These are phyloP conservation scores for Struthidea cinerea DNA, from an alignment of 2,113 vertebrate genomes.

Conservation along the genomic window DNA sequence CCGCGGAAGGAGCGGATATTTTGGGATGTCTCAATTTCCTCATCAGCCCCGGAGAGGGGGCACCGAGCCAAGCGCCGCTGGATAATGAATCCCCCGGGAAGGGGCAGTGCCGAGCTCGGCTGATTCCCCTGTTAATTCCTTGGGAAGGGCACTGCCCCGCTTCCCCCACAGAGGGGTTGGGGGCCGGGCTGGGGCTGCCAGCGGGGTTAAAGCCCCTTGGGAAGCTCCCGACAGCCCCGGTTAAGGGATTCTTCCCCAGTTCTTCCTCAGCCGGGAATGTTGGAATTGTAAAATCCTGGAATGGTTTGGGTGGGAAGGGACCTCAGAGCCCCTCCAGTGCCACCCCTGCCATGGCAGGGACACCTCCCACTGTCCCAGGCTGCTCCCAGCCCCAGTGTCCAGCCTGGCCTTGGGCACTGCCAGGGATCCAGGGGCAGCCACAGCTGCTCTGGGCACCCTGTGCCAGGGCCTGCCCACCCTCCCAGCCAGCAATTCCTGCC, in stretches of 20 bases:
- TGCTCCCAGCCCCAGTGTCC: not conserved
- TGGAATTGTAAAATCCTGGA: not conserved
- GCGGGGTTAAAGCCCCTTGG: accelerated
- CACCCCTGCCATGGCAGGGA: not conserved
- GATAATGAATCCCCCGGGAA: not conserved
- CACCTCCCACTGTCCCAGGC: not conserved
- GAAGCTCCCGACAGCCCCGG: not conserved
- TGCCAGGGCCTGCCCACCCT: too few relatives aligned
- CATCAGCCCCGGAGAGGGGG: not conserved
- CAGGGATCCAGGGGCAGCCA: not conserved
- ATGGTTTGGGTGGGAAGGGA: not conserved
- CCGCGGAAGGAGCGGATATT: not conserved
- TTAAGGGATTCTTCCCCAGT: not conserved
- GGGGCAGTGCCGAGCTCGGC: accelerated
- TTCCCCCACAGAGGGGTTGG: not conserved
- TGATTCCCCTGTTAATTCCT: not conserved
- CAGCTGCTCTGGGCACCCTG: not conserved
- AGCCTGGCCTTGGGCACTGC: not conserved
- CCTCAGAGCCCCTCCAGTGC: accelerated
- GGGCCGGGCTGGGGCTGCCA: not conserved
- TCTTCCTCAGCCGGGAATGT: not conserved
- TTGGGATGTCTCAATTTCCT: not conserved
- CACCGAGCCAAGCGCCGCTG: accelerated
- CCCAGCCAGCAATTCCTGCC: not conserved
- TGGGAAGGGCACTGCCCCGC: not conserved